Evolutionary conservation across 2,113 vertebrate species (phyloP), one percentile per base, ranked within the genome.

Genomic region (Gavialis gangeticus): DNA sequence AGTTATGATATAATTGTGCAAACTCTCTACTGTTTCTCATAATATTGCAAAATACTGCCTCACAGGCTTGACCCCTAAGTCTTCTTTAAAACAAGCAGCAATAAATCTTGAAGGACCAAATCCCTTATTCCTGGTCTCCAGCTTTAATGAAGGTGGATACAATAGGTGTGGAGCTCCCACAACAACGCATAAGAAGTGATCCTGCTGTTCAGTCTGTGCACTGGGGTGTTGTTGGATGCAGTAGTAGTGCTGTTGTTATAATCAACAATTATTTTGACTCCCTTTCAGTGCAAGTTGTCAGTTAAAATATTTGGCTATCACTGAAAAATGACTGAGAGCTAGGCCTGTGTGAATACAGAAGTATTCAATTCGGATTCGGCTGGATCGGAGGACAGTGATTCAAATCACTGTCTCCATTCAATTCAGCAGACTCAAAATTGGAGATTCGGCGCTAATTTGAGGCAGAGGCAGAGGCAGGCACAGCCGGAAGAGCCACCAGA

Each of bases 131-230:
- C 16, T 5, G 34, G 17, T 11, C 30, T 25, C 28, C 15, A 58
- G 84, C 30, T 37, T 60, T 30, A 58, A 15, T 9, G 19, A 75
- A 88, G 19, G 16, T 2, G 12, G 0, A 30, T 1, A 27, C 0
- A 22, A 63, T 57, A 25, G 3, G 27, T 81, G 80, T 0, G 5
- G 69, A 46, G 46, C 46, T 46, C 46, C 46, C 46, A 46, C 46
- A 46, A 46, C 46, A 46, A 46, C 7, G 46, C 46, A 46, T 46
- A 7, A 46, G 13, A 59, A 79, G 16, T 0, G 1, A 37, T 63
- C 80, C 54, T 69, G 22, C 80, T 37, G 4, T 9, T 7, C 3
- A 4, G 22, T 17, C 0, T 1, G 12, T 16, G 18, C 11, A 2
- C 24, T 4, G 25, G 12, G 30, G 59, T 60, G 10, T 2, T 58